phyloP scores from a whole-genome alignment of 2,888 invertebrate species.

The Diadegma fenestrale region DNA sequence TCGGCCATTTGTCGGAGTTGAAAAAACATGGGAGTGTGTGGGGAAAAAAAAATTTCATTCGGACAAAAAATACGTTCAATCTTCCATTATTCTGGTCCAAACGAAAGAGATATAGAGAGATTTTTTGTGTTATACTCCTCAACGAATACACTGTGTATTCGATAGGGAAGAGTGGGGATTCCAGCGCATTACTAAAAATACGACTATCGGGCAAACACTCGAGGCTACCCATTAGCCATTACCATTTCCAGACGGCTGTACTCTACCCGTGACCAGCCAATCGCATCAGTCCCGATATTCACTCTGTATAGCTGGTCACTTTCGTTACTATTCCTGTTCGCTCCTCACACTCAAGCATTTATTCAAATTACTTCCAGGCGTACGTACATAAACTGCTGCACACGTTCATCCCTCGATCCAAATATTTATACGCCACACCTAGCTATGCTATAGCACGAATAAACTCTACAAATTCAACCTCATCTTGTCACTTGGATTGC shows the following conservation, averaged over 20 bases:
- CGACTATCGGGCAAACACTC: conserved; percentile 77
- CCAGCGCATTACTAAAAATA: conserved; percentile 76
- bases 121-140: conserved; percentile 24
- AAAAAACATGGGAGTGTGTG: conserved; percentile 7
- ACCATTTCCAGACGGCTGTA: conserved; percentile 77
- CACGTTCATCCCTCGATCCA: conserved; percentile 74
- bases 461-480: conserved; percentile 12
- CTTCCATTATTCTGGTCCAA: conserved; percentile 16
- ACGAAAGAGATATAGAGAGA: conserved; percentile 44
- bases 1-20: conserved; percentile 16
- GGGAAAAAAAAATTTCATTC: conserved; percentile 14
- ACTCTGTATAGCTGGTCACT: conserved; percentile 58
- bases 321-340: conserved; percentile 59
- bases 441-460: conserved; percentile 30
- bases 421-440: conserved; percentile 78
- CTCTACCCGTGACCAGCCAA: conserved; percentile 43
- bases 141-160: not conserved
- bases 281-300: conserved; percentile 61
- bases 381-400: conserved; percentile 7
- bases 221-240: conserved; percentile 79
- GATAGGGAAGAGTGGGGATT: conserved; percentile 29
- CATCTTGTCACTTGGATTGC: not conserved
- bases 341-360: conserved; percentile 71
- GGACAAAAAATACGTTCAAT: conserved; percentile 36
- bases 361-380: conserved; percentile 76